Percentiles rank a stretch among this genome's conserved stretches.
Conservation (phyloP, 2,113 vertebrate genomes). For the Equus quagga region DNA sequence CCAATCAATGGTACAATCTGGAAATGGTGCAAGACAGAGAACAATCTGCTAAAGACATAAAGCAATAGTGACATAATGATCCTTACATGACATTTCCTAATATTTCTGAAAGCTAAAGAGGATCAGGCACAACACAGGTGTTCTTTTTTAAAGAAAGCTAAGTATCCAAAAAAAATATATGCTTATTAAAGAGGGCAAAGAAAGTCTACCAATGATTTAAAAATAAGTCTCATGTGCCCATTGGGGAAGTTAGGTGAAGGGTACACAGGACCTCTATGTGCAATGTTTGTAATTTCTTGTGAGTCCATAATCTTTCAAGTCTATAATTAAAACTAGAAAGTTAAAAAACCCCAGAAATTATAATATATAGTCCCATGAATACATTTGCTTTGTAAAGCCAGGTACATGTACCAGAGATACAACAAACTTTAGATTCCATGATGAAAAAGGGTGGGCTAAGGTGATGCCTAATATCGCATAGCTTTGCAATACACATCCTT, state of each 20-base stretch:
- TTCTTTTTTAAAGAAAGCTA: conserved; percentile 22
- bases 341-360: background rate
- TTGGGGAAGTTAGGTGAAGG: background rate
- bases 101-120: background rate
- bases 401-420: background rate
- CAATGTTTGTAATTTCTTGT: background rate
- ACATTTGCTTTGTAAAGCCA: background rate
- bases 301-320: background rate
- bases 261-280: background rate
- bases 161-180: background rate
- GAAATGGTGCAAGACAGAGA: background rate
- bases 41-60: background rate
- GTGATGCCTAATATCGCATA: background rate
- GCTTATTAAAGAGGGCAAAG: background rate
- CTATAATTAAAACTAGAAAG: background rate
- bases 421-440: background rate
- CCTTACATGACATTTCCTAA: background rate
- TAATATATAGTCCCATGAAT: background rate
- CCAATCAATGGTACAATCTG: background rate
- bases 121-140: background rate
- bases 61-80: background rate
- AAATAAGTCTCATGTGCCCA: background rate
- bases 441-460: background rate
- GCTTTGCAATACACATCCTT: background rate
- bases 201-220: background rate